Percentiles rank a stretch among this genome's conserved stretches.
Conservation (phyloP, 2,888 invertebrate species). For the Diarsia mendica region DNA sequence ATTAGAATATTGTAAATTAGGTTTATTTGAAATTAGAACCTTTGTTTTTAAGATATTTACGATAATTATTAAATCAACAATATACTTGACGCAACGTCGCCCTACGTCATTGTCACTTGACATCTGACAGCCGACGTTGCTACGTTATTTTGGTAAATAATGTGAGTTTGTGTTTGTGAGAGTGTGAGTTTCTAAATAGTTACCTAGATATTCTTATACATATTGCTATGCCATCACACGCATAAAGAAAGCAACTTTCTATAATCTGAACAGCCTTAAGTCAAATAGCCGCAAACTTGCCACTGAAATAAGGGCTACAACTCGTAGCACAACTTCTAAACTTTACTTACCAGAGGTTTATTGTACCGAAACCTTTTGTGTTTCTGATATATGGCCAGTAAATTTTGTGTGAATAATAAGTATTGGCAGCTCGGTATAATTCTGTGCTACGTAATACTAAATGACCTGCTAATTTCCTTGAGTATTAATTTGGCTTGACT, state of each 20-base stretch:
- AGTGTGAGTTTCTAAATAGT: no score
- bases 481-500: conserved; percentile 44
- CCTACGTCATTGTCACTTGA: no score
- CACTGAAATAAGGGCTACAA: conserved; percentile 50
- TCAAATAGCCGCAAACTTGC: conserved; percentile 38
- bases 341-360: conserved; percentile 52
- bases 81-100: no score
- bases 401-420: conserved; percentile 75
- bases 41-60: no score
- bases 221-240: no score
- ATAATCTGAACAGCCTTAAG: conserved; percentile 21
- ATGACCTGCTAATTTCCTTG: conserved; percentile 57
- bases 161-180: no score
- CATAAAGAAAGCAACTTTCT: conserved; percentile 13
- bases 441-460: conserved; percentile 49
- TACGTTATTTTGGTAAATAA: no score
- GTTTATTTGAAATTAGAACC: no score
- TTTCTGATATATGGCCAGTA: conserved; percentile 78
- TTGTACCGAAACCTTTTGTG: conserved; percentile 71
- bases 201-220: no score
- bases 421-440: conserved; percentile 66
- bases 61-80: no score
- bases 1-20: no score
- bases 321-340: conserved; percentile 60
- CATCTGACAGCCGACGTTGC: no score